Conservation (phyloP, 2,797 vertebrate species). For the Esox lucius region DNA sequence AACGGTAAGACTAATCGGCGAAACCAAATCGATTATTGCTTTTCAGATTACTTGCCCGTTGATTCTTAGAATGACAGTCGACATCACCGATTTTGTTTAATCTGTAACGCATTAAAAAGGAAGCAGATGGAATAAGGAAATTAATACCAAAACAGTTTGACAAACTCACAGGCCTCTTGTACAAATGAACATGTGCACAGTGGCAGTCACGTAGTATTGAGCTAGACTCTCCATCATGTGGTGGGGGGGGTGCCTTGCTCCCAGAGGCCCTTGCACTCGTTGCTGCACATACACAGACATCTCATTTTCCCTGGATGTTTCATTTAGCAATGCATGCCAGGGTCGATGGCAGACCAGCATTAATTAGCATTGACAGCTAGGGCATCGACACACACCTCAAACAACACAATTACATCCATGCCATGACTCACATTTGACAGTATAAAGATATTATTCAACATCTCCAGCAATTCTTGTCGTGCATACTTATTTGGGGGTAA, state of each 20-base stretch:
- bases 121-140: neutral
- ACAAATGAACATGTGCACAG: neutral
- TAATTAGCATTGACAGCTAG: slow-evolving; percentile 38
- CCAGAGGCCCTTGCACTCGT: neutral
- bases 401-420: slow-evolving; percentile 27
- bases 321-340: slow-evolving; percentile 28
- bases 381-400: slow-evolving; percentile 20
- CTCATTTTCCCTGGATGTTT: slow-evolving; percentile 20
- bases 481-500: slow-evolving; percentile 1
- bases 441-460: neutral
- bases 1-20: neutral
- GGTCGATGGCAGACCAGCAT: slow-evolving; percentile 20
- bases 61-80: neutral
- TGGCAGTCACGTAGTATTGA: neutral
- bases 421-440: slow-evolving; percentile 20
- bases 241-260: neutral
- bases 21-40: neutral
- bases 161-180: neutral
- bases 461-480: slow-evolving; percentile 10
- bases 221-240: neutral
- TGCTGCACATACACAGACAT: slow-evolving; percentile 10
- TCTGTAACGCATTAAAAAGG: neutral
- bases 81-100: neutral
- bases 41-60: neutral
- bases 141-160: neutral